These are phyloP conservation scores for Sturnira hondurensis DNA, from an alignment of 2,113 vertebrate genomes.

Conservation along the genomic window DNA sequence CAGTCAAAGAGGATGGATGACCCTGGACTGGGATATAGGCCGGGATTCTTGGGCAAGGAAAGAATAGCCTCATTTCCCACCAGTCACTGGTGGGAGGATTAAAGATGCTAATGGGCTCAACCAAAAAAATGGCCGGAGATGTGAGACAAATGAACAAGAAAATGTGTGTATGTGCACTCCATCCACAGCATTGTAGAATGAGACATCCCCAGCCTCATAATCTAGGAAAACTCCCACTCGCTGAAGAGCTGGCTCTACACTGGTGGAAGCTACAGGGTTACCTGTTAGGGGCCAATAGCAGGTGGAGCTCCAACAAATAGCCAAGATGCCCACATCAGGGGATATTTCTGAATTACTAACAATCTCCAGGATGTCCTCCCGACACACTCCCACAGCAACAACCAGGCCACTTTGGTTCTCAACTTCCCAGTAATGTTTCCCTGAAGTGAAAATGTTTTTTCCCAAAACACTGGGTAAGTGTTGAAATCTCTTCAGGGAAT, in stretches of 20 bases:
- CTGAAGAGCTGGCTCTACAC: neutral
- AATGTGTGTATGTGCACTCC: neutral
- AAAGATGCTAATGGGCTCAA: conserved; percentile 34
- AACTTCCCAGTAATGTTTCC: conserved; percentile 54
- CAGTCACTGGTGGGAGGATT: neutral
- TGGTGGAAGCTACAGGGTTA: neutral
- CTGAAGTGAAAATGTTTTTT: conserved; percentile 38
- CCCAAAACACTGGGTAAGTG: conserved; percentile 48
- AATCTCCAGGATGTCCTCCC: conserved; percentile 13
- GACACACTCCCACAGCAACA: conserved; percentile 34
- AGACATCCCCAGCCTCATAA: neutral
- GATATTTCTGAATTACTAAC: neutral
- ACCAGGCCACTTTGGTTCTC: conserved; percentile 1
- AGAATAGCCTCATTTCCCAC: neutral
- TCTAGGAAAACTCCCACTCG: conserved; percentile 35
- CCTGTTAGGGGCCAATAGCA: neutral
- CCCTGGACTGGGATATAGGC: neutral
- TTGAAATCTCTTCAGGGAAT: neutral
- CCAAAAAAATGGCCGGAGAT: conserved; percentile 37
- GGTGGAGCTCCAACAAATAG: neutral
- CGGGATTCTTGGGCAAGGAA: neutral
- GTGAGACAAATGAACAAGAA: neutral
- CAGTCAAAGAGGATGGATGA: neutral
- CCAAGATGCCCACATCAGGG: conserved; percentile 19
- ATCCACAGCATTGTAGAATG: neutral